Percentiles rank a stretch among this genome's conserved stretches.
Conservation (phyloP, 2,888 invertebrate species). For the Nephrotoma guestfalica region DNA sequence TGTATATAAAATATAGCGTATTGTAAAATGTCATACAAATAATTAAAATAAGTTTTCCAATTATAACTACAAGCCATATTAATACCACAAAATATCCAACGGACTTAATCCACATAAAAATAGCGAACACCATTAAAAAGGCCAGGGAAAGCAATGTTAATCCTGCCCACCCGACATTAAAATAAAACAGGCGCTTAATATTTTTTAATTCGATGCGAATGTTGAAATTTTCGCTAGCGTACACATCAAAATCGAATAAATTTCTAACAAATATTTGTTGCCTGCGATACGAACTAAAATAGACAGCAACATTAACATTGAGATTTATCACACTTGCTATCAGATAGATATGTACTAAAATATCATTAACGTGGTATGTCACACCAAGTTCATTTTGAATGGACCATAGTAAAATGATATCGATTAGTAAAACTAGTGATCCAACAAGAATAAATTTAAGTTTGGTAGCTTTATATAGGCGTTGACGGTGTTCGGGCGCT, state of each 20-base stretch:
- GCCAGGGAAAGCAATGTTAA: background rate
- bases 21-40: background rate
- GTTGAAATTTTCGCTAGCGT: background rate
- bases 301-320: background rate
- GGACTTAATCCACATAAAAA: background rate
- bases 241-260: background rate
- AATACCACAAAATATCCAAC: background rate
- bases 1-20: background rate
- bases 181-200: background rate
- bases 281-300: background rate
- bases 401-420: background rate
- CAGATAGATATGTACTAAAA: background rate
- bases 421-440: too few relatives aligned
- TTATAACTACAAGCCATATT: background rate
- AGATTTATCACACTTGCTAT: background rate
- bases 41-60: background rate
- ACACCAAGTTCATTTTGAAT: background rate
- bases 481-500: too few relatives aligned
- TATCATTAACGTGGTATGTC: background rate
- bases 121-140: background rate
- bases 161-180: background rate
- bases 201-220: background rate
- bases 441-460: too few relatives aligned
- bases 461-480: too few relatives aligned
- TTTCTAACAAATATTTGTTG: background rate